phyloP scores from a whole-genome alignment of 2,797 vertebrate species.

The Urosaurus nigricauda region DNA sequence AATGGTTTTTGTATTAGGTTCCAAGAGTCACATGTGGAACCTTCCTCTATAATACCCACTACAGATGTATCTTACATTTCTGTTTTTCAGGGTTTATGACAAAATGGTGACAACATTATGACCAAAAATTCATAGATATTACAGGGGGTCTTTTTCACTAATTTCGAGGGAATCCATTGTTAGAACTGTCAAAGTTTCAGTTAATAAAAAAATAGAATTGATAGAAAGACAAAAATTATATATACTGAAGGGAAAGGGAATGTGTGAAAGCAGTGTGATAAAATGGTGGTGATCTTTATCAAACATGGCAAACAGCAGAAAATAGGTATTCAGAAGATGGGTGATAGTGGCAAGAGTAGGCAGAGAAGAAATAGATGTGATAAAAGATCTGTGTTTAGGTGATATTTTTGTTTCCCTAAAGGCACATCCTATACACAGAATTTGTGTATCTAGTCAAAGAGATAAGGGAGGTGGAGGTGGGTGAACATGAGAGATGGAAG shows the following conservation, averaged over 20 bases:
- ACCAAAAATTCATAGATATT: background rate
- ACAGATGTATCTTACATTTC: background rate
- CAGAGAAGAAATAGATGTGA: background rate
- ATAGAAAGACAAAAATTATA: background rate
- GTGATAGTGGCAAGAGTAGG: background rate
- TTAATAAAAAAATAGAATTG: too few relatives aligned
- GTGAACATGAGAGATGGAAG: too few relatives aligned
- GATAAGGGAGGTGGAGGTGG: background rate
- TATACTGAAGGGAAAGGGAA: too few relatives aligned
- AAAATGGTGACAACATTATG: background rate
- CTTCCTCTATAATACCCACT: background rate
- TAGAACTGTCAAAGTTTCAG: background rate
- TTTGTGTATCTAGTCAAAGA: background rate
- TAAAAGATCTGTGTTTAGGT: background rate
- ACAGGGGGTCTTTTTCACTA: background rate
- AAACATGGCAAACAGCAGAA: background rate
- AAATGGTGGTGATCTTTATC: background rate
- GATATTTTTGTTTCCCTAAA: background rate
- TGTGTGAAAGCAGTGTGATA: too few relatives aligned
- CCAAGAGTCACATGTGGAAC: background rate
- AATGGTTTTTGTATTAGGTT: background rate
- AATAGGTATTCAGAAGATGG: too few relatives aligned
- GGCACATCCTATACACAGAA: background rate
- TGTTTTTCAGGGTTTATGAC: background rate
- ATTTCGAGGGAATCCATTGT: background rate